Conservation (phyloP, 2,888 invertebrate species). For the Rhagophthalmus giganteus region DNA sequence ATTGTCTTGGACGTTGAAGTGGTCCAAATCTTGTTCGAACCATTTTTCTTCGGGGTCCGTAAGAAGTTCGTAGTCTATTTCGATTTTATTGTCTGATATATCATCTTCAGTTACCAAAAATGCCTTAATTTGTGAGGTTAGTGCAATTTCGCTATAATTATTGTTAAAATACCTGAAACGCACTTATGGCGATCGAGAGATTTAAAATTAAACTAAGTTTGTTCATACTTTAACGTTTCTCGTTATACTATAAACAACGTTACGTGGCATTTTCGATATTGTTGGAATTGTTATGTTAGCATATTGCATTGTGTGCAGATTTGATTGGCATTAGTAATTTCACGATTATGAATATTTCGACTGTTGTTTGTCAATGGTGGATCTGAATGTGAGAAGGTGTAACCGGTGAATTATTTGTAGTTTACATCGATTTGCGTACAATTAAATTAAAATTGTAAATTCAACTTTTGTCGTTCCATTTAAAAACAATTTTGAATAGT, state of each 20-base stretch:
- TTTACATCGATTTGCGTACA: no score
- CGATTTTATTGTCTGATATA: background rate
- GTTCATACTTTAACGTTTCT: background rate
- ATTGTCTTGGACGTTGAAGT: constrained; percentile 14
- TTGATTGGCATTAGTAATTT: no score
- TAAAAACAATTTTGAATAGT: no score
- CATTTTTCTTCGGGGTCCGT: constrained; percentile 11
- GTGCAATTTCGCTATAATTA: background rate
- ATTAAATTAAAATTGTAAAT: no score
- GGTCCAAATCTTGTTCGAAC: constrained; percentile 21
- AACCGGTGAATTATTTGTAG: no score
- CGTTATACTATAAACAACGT: background rate
- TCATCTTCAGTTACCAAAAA: background rate
- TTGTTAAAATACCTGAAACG: background rate
- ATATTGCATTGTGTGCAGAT: background rate
- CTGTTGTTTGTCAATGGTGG: no score
- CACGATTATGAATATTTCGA: no score
- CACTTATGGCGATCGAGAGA: background rate
- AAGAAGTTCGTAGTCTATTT: constrained; percentile 2
- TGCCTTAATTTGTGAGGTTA: background rate
- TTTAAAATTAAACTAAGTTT: background rate
- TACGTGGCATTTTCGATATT: background rate
- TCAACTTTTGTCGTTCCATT: no score
- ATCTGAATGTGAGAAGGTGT: no score
- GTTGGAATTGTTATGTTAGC: background rate